phyloP scores from a whole-genome alignment of 2,797 vertebrate genomes.

The Dallia pectoralis region DNA sequence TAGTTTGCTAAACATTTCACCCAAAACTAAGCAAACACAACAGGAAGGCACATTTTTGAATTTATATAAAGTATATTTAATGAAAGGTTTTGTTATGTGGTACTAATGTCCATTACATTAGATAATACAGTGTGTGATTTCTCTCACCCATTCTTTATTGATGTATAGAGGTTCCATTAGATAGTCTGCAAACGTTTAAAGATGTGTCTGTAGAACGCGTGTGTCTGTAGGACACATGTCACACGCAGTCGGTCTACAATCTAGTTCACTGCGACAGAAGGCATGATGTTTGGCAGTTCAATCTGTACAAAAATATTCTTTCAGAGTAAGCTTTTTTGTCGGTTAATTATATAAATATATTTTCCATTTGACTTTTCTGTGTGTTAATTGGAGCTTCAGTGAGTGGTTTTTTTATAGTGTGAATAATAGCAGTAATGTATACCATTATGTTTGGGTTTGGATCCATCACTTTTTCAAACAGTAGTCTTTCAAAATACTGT shows the following conservation, averaged over 20 bases:
- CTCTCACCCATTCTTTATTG: not conserved
- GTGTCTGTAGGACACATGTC: too few species aligned
- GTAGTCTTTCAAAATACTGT: not conserved
- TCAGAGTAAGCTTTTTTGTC: not conserved
- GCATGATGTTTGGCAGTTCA: not conserved
- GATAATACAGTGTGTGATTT: not conserved
- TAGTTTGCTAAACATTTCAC: too few species aligned
- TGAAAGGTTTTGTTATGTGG: not conserved
- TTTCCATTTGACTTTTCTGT: not conserved
- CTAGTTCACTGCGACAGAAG: not conserved
- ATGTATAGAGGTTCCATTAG: not conserved
- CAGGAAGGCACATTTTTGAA: too few species aligned
- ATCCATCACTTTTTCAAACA: too few species aligned
- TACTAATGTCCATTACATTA: not conserved
- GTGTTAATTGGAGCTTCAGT: not conserved
- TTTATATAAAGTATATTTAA: not conserved
- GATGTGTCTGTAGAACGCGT: not conserved
- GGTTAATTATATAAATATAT: too few species aligned
- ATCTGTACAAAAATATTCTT: not conserved
- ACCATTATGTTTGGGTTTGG: too few species aligned
- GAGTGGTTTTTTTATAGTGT: not conserved
- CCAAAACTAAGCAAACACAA: too few species aligned
- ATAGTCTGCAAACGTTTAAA: not conserved
- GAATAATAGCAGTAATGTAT: too few species aligned
- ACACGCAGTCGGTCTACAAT: too few species aligned